Conservation (phyloP, 2,888 invertebrate species). For the Celastrina argiolus region DNA sequence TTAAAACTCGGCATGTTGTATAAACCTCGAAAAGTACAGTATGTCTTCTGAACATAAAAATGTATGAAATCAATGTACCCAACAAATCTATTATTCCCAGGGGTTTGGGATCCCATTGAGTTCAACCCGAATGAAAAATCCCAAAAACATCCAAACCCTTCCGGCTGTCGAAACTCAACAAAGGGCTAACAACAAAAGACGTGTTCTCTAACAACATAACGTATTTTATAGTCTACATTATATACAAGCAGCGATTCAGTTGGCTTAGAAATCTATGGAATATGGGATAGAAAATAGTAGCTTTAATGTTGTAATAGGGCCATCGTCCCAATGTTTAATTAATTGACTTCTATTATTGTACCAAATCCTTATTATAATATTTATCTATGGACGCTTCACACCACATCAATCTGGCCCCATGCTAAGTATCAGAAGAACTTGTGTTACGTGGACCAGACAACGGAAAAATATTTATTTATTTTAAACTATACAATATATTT, state of each 20-base stretch:
- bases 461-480: too few relatives aligned
- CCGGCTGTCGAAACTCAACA: not conserved
- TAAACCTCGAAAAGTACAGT: not conserved
- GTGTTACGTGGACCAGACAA: too few relatives aligned
- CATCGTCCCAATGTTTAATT: too few relatives aligned
- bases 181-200: not conserved
- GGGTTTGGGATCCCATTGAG: not conserved
- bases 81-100: not conserved
- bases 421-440: too few relatives aligned
- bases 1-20: not conserved
- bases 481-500: too few relatives aligned
- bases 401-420: too few relatives aligned
- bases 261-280: too few relatives aligned
- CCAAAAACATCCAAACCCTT: slow-evolving; percentile 4
- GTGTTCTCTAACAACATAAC: not conserved
- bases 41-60: not conserved
- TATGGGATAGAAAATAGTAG: too few relatives aligned
- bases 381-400: too few relatives aligned
- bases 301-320: too few relatives aligned
- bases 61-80: not conserved
- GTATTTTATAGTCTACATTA: not conserved
- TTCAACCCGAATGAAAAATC: not conserved
- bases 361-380: too few relatives aligned
- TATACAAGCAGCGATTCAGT: not conserved
- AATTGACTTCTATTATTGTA: too few relatives aligned